Base-by-base conservation (phyloP, 2,888 invertebrate species). In the Acrobasis suavella region DNA sequence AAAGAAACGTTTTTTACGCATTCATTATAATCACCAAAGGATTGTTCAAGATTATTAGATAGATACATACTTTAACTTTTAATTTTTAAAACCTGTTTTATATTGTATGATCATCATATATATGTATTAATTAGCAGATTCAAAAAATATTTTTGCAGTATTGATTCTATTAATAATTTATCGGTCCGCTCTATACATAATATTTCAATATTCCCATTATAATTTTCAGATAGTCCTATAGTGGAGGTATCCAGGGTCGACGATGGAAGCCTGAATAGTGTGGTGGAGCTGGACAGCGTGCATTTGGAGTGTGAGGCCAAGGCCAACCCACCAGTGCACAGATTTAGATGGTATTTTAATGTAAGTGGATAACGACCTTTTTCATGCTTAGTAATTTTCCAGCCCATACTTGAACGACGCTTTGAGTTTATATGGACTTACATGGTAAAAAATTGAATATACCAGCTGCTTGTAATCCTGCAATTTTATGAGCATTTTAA, bases 251-350 rank as follows among this genome's bases (percentile, higher is more conserved):
- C 80, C 16, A 82, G 78, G 56, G 66, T 86, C 54, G 89, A 86
- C 51, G 85, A 84, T 51, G 84, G 86, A 56, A 84, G 78, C 67
- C 66, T 79, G 62, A 83, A 81, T 63, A 86, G 87, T 65, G 85
- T 89, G 56, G 83, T 88, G 2, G 92, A 93, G 70, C 77, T 92
- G 67, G 89, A 92, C 66, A 77, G 84, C 2, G 67, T 93, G 54
- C 85, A 83, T 61, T 74, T 93, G 62, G 83, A 87, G 63, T 93
- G 93, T 68, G 91, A 91, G 67, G 83, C 83, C 46, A 81, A 78
- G 69, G 89, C 93, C 62, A 93, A 93, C 71, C 93, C 93, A 14
- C 87, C 91, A 0, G 86, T 87, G n/a, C 81, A 83, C 15, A 80
- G 73, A 62, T 84, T 85, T 69, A 81, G 67, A 32, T 92, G 92